Percentiles rank a stretch among this genome's conserved stretches.
Conservation (phyloP, 2,797 vertebrate species). For the Lithobates sylvaticus region DNA sequence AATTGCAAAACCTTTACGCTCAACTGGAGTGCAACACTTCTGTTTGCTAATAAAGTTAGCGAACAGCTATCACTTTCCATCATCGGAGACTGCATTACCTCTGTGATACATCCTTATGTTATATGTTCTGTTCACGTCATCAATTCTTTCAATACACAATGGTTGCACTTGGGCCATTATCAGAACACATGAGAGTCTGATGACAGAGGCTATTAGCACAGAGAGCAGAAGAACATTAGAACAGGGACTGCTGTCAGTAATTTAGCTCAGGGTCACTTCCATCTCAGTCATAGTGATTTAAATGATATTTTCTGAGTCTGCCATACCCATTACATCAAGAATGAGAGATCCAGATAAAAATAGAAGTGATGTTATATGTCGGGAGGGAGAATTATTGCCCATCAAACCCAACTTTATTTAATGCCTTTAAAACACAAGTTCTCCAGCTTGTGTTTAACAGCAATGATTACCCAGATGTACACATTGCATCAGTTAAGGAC, state of each 20-base stretch:
- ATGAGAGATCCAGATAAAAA: constrained; percentile 3
- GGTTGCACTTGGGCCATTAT: neutral
- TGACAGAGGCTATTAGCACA: neutral
- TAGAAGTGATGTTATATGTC: constrained; percentile 28
- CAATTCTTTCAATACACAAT: constrained; percentile 19
- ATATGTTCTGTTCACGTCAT: neutral
- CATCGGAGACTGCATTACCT: neutral
- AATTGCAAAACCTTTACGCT: too few relatives aligned
- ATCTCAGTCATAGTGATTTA: neutral
- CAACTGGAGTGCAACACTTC: too few relatives aligned
- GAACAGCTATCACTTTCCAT: neutral
- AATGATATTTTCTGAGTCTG: constrained; percentile 14
- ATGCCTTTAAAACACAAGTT: neutral
- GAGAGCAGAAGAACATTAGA: neutral
- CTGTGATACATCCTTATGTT: neutral
- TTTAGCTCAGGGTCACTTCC: neutral
- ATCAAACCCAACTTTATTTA: neutral
- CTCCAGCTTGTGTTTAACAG: neutral
- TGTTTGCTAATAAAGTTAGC: too few relatives aligned
- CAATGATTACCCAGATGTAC: neutral
- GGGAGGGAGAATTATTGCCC: neutral
- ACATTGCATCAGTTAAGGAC: neutral
- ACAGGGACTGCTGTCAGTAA: neutral
- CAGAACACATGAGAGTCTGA: neutral
- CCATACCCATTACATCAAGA: constrained; percentile 12